phyloP scores from a whole-genome alignment of 2,888 invertebrate species.

The Orthosia gothica region DNA sequence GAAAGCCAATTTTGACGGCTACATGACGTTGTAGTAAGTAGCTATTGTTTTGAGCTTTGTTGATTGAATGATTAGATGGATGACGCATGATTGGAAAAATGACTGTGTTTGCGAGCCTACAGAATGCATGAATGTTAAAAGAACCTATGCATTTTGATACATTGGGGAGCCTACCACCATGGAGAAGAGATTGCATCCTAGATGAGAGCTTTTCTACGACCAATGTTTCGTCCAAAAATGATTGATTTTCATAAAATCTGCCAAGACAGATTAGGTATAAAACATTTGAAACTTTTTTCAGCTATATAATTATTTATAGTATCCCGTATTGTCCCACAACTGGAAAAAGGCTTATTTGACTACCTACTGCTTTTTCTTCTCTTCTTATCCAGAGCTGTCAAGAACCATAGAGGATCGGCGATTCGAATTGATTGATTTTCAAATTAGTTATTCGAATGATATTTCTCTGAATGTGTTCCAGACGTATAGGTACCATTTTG shows the following conservation, averaged over 20 bases:
- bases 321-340: too few relatives aligned
- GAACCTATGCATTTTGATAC: not conserved
- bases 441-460: not conserved
- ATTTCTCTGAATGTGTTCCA: not conserved
- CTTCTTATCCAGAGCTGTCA: too few relatives aligned
- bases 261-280: too few relatives aligned
- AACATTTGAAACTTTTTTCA: too few relatives aligned
- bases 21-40: constrained; percentile 24
- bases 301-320: too few relatives aligned
- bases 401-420: too few relatives aligned
- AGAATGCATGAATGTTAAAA: not conserved
- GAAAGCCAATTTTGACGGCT: constrained; percentile 49
- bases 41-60: constrained; percentile 25
- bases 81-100: constrained; percentile 1
- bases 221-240: not conserved
- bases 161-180: not conserved
- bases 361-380: too few relatives aligned
- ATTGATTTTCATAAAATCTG: not conserved
- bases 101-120: too few relatives aligned
- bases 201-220: not conserved
- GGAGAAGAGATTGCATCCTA: not conserved
- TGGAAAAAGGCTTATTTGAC: too few relatives aligned
- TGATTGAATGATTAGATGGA: not conserved
- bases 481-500: not conserved
- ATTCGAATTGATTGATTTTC: too few relatives aligned